Evolutionary conservation across 2,113 vertebrate species (phyloP), one percentile per base, ranked within the genome.

Genomic region (Rissa tridactyla): DNA sequence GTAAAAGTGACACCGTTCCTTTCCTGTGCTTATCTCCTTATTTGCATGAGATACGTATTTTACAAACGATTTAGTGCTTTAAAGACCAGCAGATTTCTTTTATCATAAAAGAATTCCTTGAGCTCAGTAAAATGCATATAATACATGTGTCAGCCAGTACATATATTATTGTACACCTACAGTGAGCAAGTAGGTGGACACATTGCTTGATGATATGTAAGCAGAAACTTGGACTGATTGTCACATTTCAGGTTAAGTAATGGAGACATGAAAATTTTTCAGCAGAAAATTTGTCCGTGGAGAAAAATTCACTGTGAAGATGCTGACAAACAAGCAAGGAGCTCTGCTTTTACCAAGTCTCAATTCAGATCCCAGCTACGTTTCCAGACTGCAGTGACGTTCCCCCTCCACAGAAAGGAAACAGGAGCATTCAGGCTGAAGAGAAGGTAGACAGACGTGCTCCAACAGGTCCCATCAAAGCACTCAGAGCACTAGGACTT

Each of bases 261-360:
- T 8, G 5, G 34, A 83, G 15, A 61, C 9, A 6, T 17, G 9
- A 71, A 82, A 47, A 68, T 46, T 12, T 12, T 26, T 5, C 79
- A 47, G 21, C 19, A 55, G 36, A 66, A 71, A 36, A 23, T 15
- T 15, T 70, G 5, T n/a, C 61, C 7, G 0, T 26, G n/a, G 57
- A 85, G 19, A 44, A 91, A 91, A 95, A 82, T 46, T 42, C 57
- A 42, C 47, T 20, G 32, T 36, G 57, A 75, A 93, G 58, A 44
- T 3, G 3, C 16, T 64, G 52, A 77, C 2, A 1, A 76, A 25
- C 52, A 36, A 90, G 34, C 0, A 0, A 87, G 47, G 26, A 76
- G 40, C 71, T 93, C 49, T 85, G 69, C 47, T 93, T 89, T 81
- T 40, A 87, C 42, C 5, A 2, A 49, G 68, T 38, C 71, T 86